Evolutionary conservation across 2,797 vertebrate species (phyloP), one percentile per base, ranked within the genome.

Genomic region (Sebastes hubbsi): DNA sequence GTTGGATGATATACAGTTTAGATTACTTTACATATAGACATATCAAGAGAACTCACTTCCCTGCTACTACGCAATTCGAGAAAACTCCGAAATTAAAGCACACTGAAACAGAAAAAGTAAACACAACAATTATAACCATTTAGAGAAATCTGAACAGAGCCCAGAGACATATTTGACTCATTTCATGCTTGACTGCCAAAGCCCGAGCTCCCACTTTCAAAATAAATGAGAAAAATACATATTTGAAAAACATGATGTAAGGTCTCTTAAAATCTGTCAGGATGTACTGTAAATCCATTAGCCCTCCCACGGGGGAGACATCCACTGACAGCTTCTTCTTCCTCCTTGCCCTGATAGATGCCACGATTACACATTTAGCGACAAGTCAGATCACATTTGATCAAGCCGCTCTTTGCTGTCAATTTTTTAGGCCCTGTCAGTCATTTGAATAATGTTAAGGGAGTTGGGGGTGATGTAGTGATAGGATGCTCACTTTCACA

Each of bases 151-250:
- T 62, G 59, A 87, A 88, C 56, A 73, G 76, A 90, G 83, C 88
- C 77, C 68, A 88, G 87, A 92, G 82, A 77, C 82, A 88, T 65
- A 85, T 91, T 85, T 89, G 76, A 79, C 76, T 92, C 75, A 89
- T 93, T 90, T 92, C 84, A 91, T 82, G 84, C 89, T 82, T 78
- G 82, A 91, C 83, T 92, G 87, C 81, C 81, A 79, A 80, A 80
- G 77, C 34, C 63, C 73, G 52, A 86, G 86, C 81, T 81, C 86
- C 79, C 74, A 72, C 84, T 88, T 89, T 81, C 62, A 87, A 82
- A 91, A 82, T 87, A 89, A 90, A 91, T 86, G 81, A 91, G 76
- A 89, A 87, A 92, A 94, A 90, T 88, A 85, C 78, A 88, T 88
- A 89, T 93, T 87, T 91, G 75, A 92, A 88, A 91, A 91, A 85